Conservation (phyloP, 2,888 invertebrate genomes). For the Agapostemon virescens region DNA sequence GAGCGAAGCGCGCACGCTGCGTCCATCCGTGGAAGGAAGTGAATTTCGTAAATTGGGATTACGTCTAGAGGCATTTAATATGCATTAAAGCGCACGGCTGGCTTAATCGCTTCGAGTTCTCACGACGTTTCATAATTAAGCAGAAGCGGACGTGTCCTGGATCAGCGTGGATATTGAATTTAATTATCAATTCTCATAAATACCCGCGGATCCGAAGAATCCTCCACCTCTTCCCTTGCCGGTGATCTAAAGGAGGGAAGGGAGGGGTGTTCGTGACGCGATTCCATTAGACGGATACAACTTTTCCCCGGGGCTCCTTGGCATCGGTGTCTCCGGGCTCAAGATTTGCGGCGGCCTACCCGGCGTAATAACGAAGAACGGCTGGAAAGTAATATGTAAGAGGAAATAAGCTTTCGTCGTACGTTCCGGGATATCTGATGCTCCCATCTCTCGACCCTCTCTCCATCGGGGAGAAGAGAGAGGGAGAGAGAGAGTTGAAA, state of each 20-base stretch:
- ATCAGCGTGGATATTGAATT: conserved; percentile 60
- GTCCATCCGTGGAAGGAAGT: conserved; percentile 35
- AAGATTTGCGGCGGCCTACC: conserved; percentile 50
- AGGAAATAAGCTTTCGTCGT: conserved; percentile 75
- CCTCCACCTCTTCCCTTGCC: background rate
- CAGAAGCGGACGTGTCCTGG: conserved; percentile 43
- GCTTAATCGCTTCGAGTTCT: conserved; percentile 59
- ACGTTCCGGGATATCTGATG: conserved; percentile 75
- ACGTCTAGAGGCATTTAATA: conserved; percentile 61
- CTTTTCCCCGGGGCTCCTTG: conserved; percentile 21
- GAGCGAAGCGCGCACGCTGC: conserved; percentile 1
- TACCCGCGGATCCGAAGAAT: conserved; percentile 26
- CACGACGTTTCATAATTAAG: conserved; percentile 60
- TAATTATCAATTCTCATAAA: conserved; percentile 56
- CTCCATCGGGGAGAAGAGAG: background rate
- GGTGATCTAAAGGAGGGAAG: background rate
- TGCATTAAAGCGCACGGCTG: conserved; percentile 62
- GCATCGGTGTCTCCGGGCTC: conserved; percentile 17
- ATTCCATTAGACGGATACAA: conserved; percentile 32
- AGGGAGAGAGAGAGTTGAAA: conserved; percentile 64
- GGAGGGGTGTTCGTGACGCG: conserved; percentile 13
- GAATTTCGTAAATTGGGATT: conserved; percentile 65
- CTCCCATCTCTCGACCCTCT: conserved; percentile 63
- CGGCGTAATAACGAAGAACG: conserved; percentile 56
- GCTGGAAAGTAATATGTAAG: conserved; percentile 72